These are phyloP conservation scores for Anser brachyrhynchus DNA, from an alignment of 2,113 vertebrate species.

Conservation along the genomic window DNA sequence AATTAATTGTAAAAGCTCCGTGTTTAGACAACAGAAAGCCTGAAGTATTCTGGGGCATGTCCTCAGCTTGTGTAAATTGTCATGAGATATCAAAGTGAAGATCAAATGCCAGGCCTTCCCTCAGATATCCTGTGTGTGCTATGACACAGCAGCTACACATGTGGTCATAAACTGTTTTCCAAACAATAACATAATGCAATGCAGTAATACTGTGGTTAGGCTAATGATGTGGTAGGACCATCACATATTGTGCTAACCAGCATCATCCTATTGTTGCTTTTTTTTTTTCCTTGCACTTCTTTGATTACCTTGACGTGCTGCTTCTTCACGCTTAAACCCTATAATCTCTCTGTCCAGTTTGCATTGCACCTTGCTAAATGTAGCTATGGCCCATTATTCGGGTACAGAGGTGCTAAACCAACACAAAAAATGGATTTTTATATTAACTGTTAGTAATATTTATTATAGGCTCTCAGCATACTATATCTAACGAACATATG, in stretches of 20 bases:
- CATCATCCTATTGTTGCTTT: neutral
- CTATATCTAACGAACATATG: neutral
- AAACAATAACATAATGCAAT: neutral
- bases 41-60: neutral
- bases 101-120: neutral
- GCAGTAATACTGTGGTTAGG: neutral
- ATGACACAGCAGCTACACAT: neutral
- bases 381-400: neutral
- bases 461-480: neutral
- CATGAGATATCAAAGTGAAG: neutral
- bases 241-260: neutral
- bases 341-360: neutral
- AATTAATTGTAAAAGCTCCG: neutral
- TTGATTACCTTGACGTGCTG: accelerated
- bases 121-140: neutral
- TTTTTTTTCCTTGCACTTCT: too few species aligned
- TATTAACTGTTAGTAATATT: neutral
- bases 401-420: neutral
- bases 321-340: neutral
- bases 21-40: neutral
- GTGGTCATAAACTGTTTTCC: neutral
- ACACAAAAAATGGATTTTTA: neutral
- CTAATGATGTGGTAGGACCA: neutral
- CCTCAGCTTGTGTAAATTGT: neutral
- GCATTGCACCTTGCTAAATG: neutral